phyloP scores from a whole-genome alignment of 2,888 invertebrate genomes.

The Acronicta alni region DNA sequence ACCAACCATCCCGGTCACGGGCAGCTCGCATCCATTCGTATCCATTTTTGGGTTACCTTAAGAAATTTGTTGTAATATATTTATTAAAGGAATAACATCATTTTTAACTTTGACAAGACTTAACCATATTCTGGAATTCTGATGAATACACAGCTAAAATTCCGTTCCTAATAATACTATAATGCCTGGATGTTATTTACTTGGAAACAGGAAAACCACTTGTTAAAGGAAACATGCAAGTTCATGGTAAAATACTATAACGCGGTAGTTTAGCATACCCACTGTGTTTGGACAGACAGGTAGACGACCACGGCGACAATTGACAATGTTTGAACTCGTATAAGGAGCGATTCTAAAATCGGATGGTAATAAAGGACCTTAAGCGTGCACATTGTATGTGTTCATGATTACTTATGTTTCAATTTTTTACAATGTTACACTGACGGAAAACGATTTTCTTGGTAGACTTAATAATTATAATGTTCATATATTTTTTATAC shows the following conservation, averaged over 20 bases:
- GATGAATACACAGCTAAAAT: slow-evolving; percentile 1
- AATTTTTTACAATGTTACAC: slow-evolving; percentile 25
- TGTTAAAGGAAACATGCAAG: slow-evolving; percentile 35
- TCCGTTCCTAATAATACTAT: slow-evolving; percentile 5
- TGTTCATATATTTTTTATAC: not conserved
- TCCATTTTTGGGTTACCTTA: too few relatives aligned
- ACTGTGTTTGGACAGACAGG: slow-evolving; percentile 63
- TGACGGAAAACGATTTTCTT: slow-evolving; percentile 17
- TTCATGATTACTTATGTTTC: slow-evolving; percentile 27
- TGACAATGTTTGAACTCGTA: slow-evolving; percentile 40
- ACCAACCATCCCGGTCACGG: too few relatives aligned
- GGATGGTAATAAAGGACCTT: slow-evolving; percentile 50
- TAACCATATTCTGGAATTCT: too few relatives aligned
- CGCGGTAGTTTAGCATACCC: slow-evolving; percentile 51
- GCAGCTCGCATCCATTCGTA: too few relatives aligned
- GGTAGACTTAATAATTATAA: not conserved
- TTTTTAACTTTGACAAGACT: too few relatives aligned
- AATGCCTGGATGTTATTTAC: slow-evolving; percentile 36
- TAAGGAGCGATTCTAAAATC: slow-evolving; percentile 52
- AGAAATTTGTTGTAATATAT: too few relatives aligned
- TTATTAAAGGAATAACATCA: too few relatives aligned
- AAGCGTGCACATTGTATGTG: slow-evolving; percentile 28
- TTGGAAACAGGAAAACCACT: slow-evolving; percentile 51
- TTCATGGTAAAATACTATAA: slow-evolving; percentile 44
- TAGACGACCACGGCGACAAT: slow-evolving; percentile 44